phyloP scores from a whole-genome alignment of 2,888 invertebrate genomes.

The Mactromeris polynyma region DNA sequence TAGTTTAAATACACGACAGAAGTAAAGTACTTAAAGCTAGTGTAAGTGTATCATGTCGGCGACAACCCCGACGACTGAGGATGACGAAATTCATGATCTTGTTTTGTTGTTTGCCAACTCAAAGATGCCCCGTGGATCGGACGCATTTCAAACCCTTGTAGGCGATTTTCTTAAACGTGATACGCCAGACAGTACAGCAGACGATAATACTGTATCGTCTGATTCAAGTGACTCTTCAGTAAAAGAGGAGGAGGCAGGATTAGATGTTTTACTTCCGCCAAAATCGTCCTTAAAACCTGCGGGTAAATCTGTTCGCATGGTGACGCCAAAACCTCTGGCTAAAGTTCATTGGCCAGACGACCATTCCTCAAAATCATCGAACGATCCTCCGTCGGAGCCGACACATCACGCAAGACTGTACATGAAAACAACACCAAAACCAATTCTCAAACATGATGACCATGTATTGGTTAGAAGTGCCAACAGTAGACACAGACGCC shows the following conservation, averaged over 20 bases:
- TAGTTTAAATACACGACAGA: not conserved
- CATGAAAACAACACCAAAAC: conserved; percentile 66
- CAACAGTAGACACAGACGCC: not conserved
- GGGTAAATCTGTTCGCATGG: conserved; percentile 46
- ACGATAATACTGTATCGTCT: conserved; percentile 17
- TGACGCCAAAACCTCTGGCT: conserved; percentile 47
- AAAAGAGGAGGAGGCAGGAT: conserved; percentile 15
- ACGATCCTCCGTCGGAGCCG: conserved; percentile 38
- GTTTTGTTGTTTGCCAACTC: conserved; percentile 66
- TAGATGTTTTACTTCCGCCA: not conserved
- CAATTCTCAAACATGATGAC: conserved; percentile 65
- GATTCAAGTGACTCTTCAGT: conserved; percentile 31
- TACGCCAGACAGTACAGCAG: conserved; percentile 9
- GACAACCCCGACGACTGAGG: conserved; percentile 38
- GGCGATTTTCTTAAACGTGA: conserved; percentile 53
- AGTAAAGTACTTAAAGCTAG: not conserved
- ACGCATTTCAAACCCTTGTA: conserved; percentile 62
- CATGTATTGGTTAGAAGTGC: conserved; percentile 19
- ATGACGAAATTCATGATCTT: conserved; percentile 62
- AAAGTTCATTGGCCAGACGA: conserved; percentile 67
- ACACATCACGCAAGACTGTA: conserved; percentile 60
- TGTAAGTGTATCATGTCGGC: conserved; percentile 21
- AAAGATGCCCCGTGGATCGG: conserved; percentile 63
- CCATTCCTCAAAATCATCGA: conserved; percentile 29
- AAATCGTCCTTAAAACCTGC: conserved; percentile 19